phyloP scores from a whole-genome alignment of 2,797 vertebrate species.

The Sphaeramia orbicularis region DNA sequence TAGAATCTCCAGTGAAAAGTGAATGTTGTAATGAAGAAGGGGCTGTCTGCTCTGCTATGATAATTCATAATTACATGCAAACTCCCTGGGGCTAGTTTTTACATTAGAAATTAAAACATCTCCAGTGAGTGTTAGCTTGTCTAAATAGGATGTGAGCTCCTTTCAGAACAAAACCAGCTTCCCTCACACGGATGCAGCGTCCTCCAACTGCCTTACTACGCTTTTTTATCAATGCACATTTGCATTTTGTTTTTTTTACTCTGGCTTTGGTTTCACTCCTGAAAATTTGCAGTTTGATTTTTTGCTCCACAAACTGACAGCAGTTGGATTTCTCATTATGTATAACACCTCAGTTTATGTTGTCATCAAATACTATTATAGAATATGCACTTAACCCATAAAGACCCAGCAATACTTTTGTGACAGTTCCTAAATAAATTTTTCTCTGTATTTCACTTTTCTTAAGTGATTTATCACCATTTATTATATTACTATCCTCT shows the following conservation, averaged over 20 bases:
- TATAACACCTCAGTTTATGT: neutral
- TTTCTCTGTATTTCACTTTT: too few relatives aligned
- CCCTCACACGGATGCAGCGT: conserved; percentile 26
- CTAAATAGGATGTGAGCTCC: conserved; percentile 69
- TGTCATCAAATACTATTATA: neutral
- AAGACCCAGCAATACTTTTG: too few relatives aligned
- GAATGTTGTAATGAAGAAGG: conserved; percentile 42
- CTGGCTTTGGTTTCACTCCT: conserved; percentile 23
- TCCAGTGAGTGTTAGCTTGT: conserved; percentile 61
- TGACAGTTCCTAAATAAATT: too few relatives aligned
- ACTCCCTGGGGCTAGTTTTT: conserved; percentile 63
- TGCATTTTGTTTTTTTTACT: conserved; percentile 39
- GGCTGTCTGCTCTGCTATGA: conserved; percentile 63
- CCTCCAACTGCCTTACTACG: conserved; percentile 20
- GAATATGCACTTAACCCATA: neutral
- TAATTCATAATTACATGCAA: conserved; percentile 80
- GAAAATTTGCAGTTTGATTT: conserved; percentile 3
- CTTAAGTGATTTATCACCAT: too few relatives aligned
- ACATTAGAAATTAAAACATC: conserved; percentile 72
- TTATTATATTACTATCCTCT: too few relatives aligned
- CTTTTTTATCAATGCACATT: conserved; percentile 31
- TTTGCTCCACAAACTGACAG: neutral
- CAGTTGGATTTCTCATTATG: neutral
- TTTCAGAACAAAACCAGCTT: conserved; percentile 58
- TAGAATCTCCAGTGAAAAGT: conserved; percentile 44